phyloP scores from a whole-genome alignment of 2,113 vertebrate species.

The Eulemur macaco region DNA sequence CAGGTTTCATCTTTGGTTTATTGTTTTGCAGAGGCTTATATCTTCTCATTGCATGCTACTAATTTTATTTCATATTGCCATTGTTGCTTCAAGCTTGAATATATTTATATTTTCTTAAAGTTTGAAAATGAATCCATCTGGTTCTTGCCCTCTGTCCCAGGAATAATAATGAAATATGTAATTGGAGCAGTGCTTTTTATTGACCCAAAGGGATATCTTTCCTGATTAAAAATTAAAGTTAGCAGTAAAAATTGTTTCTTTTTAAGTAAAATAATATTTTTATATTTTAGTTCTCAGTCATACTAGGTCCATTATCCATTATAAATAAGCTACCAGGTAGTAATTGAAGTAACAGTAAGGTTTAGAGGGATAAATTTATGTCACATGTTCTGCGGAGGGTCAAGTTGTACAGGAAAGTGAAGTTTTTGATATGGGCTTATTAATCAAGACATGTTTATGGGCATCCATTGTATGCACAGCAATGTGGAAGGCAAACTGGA shows the following conservation, averaged over 20 bases:
- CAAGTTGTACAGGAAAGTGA: neutral
- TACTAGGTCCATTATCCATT: neutral
- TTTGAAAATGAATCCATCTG: neutral
- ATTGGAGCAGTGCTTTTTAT: neutral
- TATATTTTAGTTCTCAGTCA: neutral
- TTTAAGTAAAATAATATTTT: constrained; percentile 12
- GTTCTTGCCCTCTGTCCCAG: neutral
- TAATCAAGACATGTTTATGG: neutral
- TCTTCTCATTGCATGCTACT: neutral
- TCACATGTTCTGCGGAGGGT: neutral
- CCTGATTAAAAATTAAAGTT: constrained; percentile 54
- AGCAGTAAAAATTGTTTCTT: neutral
- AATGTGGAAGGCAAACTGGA: neutral
- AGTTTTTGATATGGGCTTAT: neutral
- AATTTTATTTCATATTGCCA: constrained; percentile 35
- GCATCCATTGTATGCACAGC: rapidly evolving
- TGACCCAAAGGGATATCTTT: neutral
- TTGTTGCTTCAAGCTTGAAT: constrained; percentile 15
- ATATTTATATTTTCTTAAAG: neutral
- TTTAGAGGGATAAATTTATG: neutral
- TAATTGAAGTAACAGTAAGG: neutral
- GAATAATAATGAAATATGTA: neutral
- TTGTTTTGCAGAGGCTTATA: neutral
- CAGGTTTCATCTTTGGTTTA: neutral
- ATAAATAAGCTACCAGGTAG: neutral